Percentiles rank a stretch among this genome's conserved stretches.
Evolutionary conservation across 2,888 invertebrate genomes (phyloP).

Genomic region (Coelogynopora nodosa): DNA sequence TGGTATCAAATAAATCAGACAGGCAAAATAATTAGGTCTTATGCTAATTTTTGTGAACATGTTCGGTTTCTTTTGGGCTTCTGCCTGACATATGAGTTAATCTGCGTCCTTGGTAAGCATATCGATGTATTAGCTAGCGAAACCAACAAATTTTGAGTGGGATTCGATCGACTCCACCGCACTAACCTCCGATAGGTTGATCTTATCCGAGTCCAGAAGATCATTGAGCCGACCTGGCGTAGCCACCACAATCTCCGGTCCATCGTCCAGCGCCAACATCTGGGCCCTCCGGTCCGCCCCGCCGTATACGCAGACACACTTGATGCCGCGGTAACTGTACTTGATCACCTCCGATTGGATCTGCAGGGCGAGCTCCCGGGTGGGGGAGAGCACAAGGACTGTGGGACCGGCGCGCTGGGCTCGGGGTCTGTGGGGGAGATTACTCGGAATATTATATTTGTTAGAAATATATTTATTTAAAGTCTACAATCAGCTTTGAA

Average conservation of each 20-base stretch:
- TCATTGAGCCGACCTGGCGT: conserved; percentile 97
- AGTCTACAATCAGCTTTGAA: too few species aligned
- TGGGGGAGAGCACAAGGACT: conserved; percentile 85
- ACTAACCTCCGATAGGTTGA: conserved; percentile 31
- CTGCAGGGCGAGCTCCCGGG: conserved; percentile 90
- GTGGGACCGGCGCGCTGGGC: conserved; percentile 75
- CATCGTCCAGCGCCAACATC: conserved; percentile 70
- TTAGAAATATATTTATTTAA: neutral
- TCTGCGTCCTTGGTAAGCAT: too few species aligned
- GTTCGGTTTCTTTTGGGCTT: too few species aligned
- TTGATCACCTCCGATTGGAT: conserved; percentile 86
- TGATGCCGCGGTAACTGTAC: conserved; percentile 78
- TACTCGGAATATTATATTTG: too few species aligned
- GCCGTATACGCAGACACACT: conserved; percentile 47
- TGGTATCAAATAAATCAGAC: too few species aligned
- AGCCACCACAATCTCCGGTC: conserved; percentile 87
- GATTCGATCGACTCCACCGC: too few species aligned
- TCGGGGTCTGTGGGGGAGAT: conserved; percentile 65
- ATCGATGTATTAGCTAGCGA: too few species aligned
- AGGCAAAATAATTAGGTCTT: too few species aligned
- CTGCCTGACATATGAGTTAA: too few species aligned
- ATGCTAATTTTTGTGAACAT: too few species aligned
- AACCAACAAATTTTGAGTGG: too few species aligned
- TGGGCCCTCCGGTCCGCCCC: conserved; percentile 79
- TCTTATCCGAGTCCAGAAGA: conserved; percentile 69